A percentile compares a stretch with the other conserved stretches of the same genome.
phyloP scores from a whole-genome alignment of 2,113 vertebrate genomes.

The Callithrix jacchus region DNA sequence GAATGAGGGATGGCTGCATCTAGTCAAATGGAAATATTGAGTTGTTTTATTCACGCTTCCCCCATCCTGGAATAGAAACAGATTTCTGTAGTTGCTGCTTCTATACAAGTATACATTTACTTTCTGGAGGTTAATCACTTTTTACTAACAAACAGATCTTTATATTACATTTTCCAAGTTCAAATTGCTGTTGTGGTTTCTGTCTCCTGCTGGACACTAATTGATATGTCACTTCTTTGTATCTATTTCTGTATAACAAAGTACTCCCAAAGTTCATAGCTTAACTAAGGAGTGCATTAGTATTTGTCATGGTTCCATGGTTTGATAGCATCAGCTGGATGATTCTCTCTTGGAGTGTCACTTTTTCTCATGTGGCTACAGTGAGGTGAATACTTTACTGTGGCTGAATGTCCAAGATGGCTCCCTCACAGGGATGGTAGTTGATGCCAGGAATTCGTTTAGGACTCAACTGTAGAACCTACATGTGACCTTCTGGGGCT shows the following conservation, averaged over 20 bases:
- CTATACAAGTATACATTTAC: not conserved
- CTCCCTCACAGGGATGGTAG: not conserved
- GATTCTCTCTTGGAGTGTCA: not conserved
- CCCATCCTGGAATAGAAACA: not conserved
- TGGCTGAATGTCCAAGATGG: not conserved
- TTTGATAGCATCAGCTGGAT: not conserved
- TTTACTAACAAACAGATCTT: not conserved
- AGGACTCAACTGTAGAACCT: not conserved
- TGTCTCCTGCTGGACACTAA: not conserved
- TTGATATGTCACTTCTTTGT: not conserved
- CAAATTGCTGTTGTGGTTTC: not conserved
- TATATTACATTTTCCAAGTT: not conserved
- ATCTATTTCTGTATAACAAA: not conserved
- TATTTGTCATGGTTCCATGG: not conserved
- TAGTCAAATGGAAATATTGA: not conserved
- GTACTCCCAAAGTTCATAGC: not conserved
- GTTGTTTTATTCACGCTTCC: not conserved
- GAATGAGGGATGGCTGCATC: not conserved
- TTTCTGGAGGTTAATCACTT: not conserved
- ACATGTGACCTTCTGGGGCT: not conserved
- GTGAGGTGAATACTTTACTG: not conserved
- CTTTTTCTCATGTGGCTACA: not conserved
- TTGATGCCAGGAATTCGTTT: not conserved
- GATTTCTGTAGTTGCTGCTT: not conserved
- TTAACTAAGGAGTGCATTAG: not conserved